Base-by-base conservation (phyloP, 2,113 vertebrate genomes). In the Catharus minimus region DNA sequence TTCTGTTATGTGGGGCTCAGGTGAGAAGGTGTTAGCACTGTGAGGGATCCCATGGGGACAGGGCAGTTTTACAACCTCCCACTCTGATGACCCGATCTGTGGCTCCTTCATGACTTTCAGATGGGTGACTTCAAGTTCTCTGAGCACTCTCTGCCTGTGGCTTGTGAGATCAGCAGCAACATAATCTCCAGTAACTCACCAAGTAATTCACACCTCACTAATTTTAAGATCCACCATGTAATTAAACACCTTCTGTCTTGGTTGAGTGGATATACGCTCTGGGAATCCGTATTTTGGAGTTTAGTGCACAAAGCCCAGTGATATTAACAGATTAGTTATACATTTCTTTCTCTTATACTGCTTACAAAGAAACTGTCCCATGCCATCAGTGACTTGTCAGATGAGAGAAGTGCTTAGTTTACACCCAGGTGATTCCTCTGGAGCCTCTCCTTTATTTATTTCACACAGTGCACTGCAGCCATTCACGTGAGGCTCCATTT, bases 211-310 rank as follows among this genome's bases (percentile, higher is more conserved):
- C 36, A 89, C 68, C 30, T 95, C 79, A 32, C 62, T 86, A 50
- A 23, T 68, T 92, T 72, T 73, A 89, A 68, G 86, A 89, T 76
- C 38, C 53, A 86, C 14, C 69, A 28, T 86, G 66, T 84, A 94
- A 90, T 95, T 93, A 86, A 73, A 77, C 41, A 27, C 38, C 15
- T 60, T 80, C 41, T 68, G 14, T 50, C 43, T 52, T 55, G 62
- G 32, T 27, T 76, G 86, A 65, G 38, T 72, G 58, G 27, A 28
- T 79, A 55, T 46, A 55, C 38, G 33, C n/a, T 75, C 57, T 88
- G 57, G 30, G 69, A 95, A 56, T 75, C 53, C 2, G 5, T 82
- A 50, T 84, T 89, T 82, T 36, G 33, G 57, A 50, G 58, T 72
- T 95, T 69, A 78, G 21, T 78, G 81, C 69, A 18, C 62, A 90